Percentiles rank a stretch among this genome's conserved stretches.
Evolutionary conservation across 92 coral and sea anemone species (phyloP).

Genomic region (Virgularia gustaviana): DNA sequence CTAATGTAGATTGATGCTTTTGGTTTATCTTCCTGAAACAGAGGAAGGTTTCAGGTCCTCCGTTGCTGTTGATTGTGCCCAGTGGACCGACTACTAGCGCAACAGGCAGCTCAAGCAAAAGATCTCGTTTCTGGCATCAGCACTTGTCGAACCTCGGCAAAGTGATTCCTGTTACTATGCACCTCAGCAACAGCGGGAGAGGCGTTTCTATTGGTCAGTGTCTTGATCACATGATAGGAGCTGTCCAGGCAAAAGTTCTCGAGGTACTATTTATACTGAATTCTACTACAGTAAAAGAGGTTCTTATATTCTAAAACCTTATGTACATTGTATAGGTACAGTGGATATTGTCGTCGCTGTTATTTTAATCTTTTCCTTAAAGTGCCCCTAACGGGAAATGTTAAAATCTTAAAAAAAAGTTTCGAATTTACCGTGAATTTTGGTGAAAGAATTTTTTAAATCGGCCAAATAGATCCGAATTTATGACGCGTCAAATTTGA

Average conservation of each 20-base stretch:
- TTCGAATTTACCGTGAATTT: no score
- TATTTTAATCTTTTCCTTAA: no score
- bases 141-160: slow-evolving; percentile 95
- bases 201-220: slow-evolving; percentile 97
- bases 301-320: not conserved
- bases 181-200: slow-evolving; percentile 97
- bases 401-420: no score
- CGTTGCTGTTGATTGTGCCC: slow-evolving; percentile 85
- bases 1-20: not conserved
- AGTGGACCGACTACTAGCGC: slow-evolving; percentile 97
- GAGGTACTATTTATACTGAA: slow-evolving; percentile 57
- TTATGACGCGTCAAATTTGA: no score
- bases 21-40: slow-evolving; percentile 19
- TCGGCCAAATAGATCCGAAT: no score
- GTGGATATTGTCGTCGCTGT: not conserved
- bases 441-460: no score
- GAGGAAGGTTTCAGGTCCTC: slow-evolving; percentile 97
- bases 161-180: slow-evolving; percentile 99
- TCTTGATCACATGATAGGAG: slow-evolving; percentile 96
- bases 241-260: slow-evolving; percentile 89
- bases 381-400: no score
- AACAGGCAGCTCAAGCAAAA: slow-evolving; percentile 82
- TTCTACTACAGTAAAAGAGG: not conserved
- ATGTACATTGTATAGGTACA: not conserved
- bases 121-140: slow-evolving; percentile 99